Evolutionary conservation across 92 coral and sea anemone species (phyloP).

Genomic region (Galaxea fascicularis): DNA sequence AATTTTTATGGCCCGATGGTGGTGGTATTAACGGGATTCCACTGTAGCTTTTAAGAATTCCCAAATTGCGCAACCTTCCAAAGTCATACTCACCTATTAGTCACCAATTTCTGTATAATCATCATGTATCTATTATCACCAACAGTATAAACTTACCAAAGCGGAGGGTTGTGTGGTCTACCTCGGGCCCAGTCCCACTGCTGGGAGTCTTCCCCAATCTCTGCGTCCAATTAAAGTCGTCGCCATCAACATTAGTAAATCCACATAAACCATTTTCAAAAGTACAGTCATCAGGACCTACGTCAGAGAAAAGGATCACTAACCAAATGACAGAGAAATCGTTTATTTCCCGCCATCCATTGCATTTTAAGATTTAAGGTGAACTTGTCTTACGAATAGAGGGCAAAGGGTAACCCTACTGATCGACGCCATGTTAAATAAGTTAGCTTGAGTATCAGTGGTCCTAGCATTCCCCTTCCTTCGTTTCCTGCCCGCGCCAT

Average conservation of each 20-base stretch:
- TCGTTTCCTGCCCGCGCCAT: neutral
- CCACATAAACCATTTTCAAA: conserved; percentile 85
- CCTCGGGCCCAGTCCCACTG: conserved; percentile 79
- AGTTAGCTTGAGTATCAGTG: too few species aligned
- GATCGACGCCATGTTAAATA: neutral
- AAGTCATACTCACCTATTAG: too few species aligned
- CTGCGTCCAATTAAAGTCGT: conserved; percentile 88
- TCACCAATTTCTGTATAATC: neutral
- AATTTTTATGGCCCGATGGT: too few species aligned
- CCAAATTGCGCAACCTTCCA: too few species aligned
- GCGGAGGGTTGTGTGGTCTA: conserved; percentile 87
- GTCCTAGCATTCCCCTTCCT: neutral
- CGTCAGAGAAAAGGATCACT: neutral
- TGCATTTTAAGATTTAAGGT: too few species aligned
- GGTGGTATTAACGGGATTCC: too few species aligned
- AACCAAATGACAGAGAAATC: too few species aligned
- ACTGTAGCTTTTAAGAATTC: too few species aligned
- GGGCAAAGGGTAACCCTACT: too few species aligned
- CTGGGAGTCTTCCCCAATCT: conserved; percentile 86
- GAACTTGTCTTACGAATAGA: too few species aligned
- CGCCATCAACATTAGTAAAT: conserved; percentile 75
- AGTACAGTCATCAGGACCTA: conserved; percentile 85
- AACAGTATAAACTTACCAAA: conserved; percentile 68
- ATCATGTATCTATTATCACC: neutral
- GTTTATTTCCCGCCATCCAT: too few species aligned